These are phyloP conservation scores for Sebastes hubbsi DNA, from an alignment of 2,797 vertebrate species.

Conservation along the genomic window DNA sequence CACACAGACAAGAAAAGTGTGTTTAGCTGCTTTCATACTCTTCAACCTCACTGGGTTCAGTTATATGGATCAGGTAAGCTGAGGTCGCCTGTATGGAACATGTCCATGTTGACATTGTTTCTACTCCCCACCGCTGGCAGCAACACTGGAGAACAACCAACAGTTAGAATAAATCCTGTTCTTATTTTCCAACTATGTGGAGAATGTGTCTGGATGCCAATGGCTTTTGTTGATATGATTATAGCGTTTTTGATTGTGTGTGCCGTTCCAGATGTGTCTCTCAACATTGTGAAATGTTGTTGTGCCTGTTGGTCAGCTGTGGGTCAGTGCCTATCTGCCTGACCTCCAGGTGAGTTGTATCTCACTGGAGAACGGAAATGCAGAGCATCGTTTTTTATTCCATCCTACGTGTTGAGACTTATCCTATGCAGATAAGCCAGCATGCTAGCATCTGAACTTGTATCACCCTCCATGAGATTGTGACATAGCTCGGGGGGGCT, in stretches of 20 bases:
- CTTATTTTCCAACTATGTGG: neutral
- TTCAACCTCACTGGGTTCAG: neutral
- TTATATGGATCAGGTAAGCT: neutral
- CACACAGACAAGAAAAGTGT: neutral
- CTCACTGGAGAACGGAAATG: neutral
- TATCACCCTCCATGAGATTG: neutral
- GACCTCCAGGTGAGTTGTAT: neutral
- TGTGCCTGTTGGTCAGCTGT: neutral
- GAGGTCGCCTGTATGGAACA: slow-evolving; percentile 7
- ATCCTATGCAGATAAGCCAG: neutral
- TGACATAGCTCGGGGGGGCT: neutral
- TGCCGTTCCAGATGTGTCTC: neutral
- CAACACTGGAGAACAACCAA: neutral
- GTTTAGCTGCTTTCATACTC: neutral
- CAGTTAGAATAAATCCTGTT: neutral
- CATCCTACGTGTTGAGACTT: neutral
- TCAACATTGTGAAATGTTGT: neutral
- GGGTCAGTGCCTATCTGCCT: neutral
- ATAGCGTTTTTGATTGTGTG: neutral
- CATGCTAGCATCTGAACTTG: neutral
- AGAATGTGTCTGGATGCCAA: neutral
- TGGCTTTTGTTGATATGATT: neutral
- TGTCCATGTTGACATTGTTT: slow-evolving; percentile 12
- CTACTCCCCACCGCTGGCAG: neutral
- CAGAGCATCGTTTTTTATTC: neutral